Evolutionary conservation across 2,113 vertebrate species (phyloP), one percentile per base, ranked within the genome.

Genomic region (Miniopterus natalensis): DNA sequence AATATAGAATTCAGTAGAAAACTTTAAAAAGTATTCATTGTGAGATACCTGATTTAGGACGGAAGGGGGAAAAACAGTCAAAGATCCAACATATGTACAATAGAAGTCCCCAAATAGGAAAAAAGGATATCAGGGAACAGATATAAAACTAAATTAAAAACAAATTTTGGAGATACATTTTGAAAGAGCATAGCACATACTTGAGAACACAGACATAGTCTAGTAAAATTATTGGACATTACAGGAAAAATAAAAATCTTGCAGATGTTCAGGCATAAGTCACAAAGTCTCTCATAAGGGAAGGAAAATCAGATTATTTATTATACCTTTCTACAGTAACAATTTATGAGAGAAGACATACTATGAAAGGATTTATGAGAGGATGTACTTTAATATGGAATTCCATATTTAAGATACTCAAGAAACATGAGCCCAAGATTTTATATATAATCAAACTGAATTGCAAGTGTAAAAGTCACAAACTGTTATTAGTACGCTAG

Each of bases 391-490:
- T 79, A 68, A 80, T 84, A 77, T 78, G 57, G 20, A 59, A 59
- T 61, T 89, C 23, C 20, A 51, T 94, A 70, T 78, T 68, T 84
- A 84, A 92, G 15, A 3, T 84, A 88, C 8, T 88, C 27, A 92
- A 53, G 53, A 84, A 47, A 77, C 59, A 40, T 11, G 23, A 78
- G n/a, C 53, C 20, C 47, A 94, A 84, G 21, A 36, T 84, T 92
- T 92, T 92, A 23, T 59, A 51, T 71, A 31, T 59, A 92, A 78
- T 4, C 70, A 70, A 63, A 70, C 53, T 63, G 12, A 36, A 61
- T 88, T 91, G 83, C 70, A 92, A 68, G n/a, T 84, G 53, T 36
- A 47, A 84, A 73, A 73, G 57, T 73, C 10, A 80, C 73, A 95
- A 9, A 79, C 31, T 55, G 9, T 68, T 74, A 59, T 8, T 49